Base-by-base conservation (phyloP, 2,797 vertebrate genomes). In the Oreonectes daqikongensis region DNA sequence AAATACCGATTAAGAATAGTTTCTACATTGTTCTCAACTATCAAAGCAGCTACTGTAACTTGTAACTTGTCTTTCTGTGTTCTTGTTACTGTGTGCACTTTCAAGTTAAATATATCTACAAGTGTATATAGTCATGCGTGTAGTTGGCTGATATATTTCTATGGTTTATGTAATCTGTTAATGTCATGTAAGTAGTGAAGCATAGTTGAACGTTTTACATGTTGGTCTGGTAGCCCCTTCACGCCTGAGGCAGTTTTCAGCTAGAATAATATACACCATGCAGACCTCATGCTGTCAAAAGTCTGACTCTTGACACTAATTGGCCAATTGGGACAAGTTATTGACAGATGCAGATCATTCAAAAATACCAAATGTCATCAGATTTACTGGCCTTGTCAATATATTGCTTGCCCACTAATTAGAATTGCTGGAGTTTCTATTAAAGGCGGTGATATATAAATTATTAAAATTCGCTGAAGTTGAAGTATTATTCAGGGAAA, bases 201-300 rank as follows among this genome's bases (percentile, higher is more conserved):
- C 11, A 22, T 59, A 15, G 55, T 59, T 59, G 26, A 59, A 28
- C 26, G 28, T 28, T 59, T 59, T 28, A 59, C 26, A 59, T 59
- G 26, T 59, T 28, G 5, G 26, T 28, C 55, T 59, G 15, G 30
- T 55, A 26, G 53, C 12, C 5, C 12, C 22, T 55, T 28, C 5
- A 59, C 15, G 15, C 55, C 26, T 2, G 24, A 59, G 55, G 55
- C 55, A 59, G 55, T 59, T 17, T 2, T 17, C 15, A 17, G 26
- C 26, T 59, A 59, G 55, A 59, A 59, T 59, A 24, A 68, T 53
- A 75, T 52, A 20, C 52, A 28, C 35, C 72, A 15, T 42, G 12
- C 0, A 81, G 2, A 60, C 40, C 2, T 40, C 17, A 78, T 69
- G 53, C 17, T 2, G 12, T 20, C 22, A 44, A 20, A 57, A 28